A percentile compares a stretch with the other conserved stretches of the same genome.
phyloP scores from a whole-genome alignment of 2,797 vertebrate genomes.

The Oceanodroma leucorhoa region DNA sequence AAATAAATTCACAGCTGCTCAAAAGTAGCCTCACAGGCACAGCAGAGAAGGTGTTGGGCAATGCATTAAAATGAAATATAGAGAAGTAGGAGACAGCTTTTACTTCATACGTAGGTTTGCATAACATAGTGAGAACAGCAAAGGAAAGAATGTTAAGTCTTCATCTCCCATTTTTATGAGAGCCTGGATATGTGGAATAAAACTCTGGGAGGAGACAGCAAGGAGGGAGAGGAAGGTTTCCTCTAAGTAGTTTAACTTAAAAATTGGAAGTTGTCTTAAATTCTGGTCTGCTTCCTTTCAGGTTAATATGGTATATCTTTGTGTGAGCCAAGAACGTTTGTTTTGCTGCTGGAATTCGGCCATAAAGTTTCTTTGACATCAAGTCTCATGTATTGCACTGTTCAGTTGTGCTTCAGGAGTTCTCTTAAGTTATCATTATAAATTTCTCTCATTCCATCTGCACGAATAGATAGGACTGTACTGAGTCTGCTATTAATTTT shows the following conservation, averaged over 20 bases:
- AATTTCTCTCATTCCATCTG: not conserved
- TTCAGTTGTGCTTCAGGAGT: not conserved
- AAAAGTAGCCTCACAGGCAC: not conserved
- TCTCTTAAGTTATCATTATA: not conserved
- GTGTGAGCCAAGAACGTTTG: not conserved
- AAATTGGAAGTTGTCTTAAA: not conserved
- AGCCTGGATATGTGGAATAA: not conserved
- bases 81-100: not conserved
- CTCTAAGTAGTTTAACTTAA: not conserved
- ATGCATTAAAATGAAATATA: not conserved
- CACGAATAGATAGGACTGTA: not conserved
- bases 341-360: not conserved
- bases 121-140: not conserved
- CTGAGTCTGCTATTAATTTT: not conserved
- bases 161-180: not conserved
- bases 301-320: not conserved
- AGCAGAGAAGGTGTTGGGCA: not conserved
- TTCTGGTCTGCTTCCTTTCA: not conserved
- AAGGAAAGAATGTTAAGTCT: not conserved
- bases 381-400: not conserved
- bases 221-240: not conserved
- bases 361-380: not conserved
- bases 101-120: not conserved
- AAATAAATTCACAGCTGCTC: not conserved
- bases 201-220: not conserved